Evolutionary conservation across 2,888 invertebrate genomes (phyloP), one percentile per base, ranked within the genome.

Genomic region (Andrena camellia): DNA sequence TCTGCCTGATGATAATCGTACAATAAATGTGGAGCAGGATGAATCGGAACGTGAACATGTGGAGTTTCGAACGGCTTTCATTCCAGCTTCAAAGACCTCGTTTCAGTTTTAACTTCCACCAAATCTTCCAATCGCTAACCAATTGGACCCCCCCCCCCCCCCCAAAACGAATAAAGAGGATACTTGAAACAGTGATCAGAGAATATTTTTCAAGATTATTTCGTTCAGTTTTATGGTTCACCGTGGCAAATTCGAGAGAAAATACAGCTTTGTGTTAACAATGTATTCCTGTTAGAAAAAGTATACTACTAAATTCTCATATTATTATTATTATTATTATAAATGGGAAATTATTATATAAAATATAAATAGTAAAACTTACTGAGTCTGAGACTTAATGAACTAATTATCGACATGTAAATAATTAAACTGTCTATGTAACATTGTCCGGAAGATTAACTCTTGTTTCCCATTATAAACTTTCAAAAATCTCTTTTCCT

Each of bases 21-120:
- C 64, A 63, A 68, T 75, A 77, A 33, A 48, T 35, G 57, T 26
- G 20, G 13, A 63, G 26, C 4, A 33, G 54, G 31, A 8, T 64
- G 69, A 23, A 81, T 80, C 50, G 72, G 50, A 67, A 62, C 66
- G 66, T 26, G 68, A 76, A 62, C 62, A 60, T 70, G 64, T 48
- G 10, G n/a, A 52, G 35, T 8, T 42, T 74, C 59, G 35, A 63
- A 54, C 48, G 35, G 76, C 76, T 71, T 69, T 74, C 71, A 62
- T 67, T 54, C 42, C 54, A 2, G 33, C 66, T 57, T 77, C 81
- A 76, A 81, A 81, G 72, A 42, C 67, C 54, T 70, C 69, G 69
- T 77, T 81, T 73, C 66, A 67, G 67, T 72, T 81, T 81, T 67
- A 81, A 80, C 71, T 62, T 66, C 31, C 31, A 52, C 67, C 33